These are phyloP conservation scores for Spheniscus mendiculus DNA, from an alignment of 2,113 vertebrate species.

Conservation along the genomic window DNA sequence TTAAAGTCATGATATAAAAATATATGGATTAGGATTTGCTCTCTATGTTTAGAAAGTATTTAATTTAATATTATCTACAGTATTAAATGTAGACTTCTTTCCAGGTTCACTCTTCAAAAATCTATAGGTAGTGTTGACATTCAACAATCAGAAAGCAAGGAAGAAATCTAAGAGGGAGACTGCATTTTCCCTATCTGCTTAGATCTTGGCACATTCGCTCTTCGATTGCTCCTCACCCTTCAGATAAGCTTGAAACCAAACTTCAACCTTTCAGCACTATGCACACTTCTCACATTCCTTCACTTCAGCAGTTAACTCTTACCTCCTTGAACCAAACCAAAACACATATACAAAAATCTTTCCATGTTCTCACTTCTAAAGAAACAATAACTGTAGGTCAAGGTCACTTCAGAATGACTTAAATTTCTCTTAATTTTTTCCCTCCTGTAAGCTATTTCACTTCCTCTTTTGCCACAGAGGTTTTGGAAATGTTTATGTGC, in stretches of 20 bases:
- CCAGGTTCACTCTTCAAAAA: neutral
- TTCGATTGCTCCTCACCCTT: constrained; percentile 37
- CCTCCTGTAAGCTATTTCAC: neutral
- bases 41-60: neutral
- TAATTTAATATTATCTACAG: neutral
- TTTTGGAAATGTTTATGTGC: neutral
- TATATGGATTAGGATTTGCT: neutral
- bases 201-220: neutral
- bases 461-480: neutral
- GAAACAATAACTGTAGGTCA: neutral
- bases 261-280: constrained; percentile 49
- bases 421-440: neutral
- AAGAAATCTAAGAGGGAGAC: neutral
- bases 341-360: neutral
- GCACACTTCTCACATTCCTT: constrained; percentile 55
- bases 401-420: neutral
- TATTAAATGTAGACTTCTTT: neutral
- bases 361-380: neutral
- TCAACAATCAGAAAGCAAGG: neutral
- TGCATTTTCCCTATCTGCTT: neutral
- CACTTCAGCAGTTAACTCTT: constrained; percentile 41
- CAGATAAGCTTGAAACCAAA: constrained; percentile 47
- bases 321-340: constrained; percentile 12
- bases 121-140: neutral
- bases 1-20: neutral